A percentile compares a stretch with the other conserved stretches of the same genome.
These are phyloP conservation scores for Metopia argyrocephala DNA, from an alignment of 2,888 invertebrate species.

Conservation along the genomic window DNA sequence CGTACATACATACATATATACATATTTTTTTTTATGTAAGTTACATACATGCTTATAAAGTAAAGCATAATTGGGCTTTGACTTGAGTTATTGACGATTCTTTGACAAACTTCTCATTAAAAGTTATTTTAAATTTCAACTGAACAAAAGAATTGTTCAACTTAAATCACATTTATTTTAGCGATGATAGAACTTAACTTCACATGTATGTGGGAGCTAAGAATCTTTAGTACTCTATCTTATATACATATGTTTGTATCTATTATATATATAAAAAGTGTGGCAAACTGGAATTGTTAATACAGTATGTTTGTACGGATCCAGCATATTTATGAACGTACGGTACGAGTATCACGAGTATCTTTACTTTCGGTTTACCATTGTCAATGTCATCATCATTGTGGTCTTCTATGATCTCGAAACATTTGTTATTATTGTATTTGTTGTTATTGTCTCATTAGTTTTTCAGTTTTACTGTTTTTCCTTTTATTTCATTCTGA, in stretches of 20 bases:
- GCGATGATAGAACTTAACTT: background rate
- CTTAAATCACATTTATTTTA: background rate
- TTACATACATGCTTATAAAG: background rate
- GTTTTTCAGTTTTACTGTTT: constrained; percentile 42
- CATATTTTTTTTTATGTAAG: constrained; percentile 4
- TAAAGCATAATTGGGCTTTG: too few species aligned
- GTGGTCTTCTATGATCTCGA: constrained; percentile 30
- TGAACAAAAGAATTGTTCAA: background rate
- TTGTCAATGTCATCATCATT: constrained; percentile 39
- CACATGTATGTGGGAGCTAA: constrained; percentile 16
- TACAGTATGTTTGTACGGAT: background rate
- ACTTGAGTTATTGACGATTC: background rate
- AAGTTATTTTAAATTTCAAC: background rate
- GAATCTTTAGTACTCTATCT: background rate
- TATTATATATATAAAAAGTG: too few species aligned
- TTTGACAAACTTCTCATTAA: background rate
- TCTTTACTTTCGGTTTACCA: constrained; percentile 21
- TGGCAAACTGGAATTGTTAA: background rate
- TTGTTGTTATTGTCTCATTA: constrained; percentile 50
- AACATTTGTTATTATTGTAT: constrained; percentile 50
- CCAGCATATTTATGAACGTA: constrained; percentile 14
- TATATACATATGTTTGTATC: too few species aligned
- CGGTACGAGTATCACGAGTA: background rate
- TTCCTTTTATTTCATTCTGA: constrained; percentile 27
- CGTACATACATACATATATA: background rate